Evolutionary conservation across 2,797 vertebrate species (phyloP).

Genomic region (Chaetodon trifasciatus): DNA sequence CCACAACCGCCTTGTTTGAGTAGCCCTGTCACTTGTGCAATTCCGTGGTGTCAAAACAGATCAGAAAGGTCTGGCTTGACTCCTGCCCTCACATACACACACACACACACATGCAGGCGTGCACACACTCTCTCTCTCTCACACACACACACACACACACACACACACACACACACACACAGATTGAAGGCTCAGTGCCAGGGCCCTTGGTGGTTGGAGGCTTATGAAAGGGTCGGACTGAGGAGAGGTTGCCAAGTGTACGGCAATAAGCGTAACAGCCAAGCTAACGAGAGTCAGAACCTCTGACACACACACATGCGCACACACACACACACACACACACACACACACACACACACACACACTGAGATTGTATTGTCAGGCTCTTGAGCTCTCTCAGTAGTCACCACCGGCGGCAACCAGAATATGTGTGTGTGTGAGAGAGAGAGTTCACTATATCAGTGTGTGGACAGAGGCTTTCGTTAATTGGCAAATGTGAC

Average conservation of each 20-base stretch:
- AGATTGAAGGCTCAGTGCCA: slow-evolving; percentile 79
- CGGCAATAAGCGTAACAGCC: slow-evolving; percentile 80
- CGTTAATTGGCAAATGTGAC: slow-evolving; percentile 86
- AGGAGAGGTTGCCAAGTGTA: slow-evolving; percentile 84
- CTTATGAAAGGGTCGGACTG: slow-evolving; percentile 83
- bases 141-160: slow-evolving; percentile 37
- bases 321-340: slow-evolving; percentile 52
- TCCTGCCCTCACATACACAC: slow-evolving; percentile 72
- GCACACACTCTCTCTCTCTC: slow-evolving; percentile 9
- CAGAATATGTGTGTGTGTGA: slow-evolving; percentile 16
- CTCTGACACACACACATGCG: slow-evolving; percentile 69
- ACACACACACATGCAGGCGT: slow-evolving; percentile 29
- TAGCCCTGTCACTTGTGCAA: slow-evolving; percentile 86
- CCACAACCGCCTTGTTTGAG: slow-evolving; percentile 82
- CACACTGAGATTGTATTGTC: slow-evolving; percentile 45
- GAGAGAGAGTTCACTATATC: slow-evolving; percentile 70
- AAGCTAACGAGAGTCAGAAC: slow-evolving; percentile 82
- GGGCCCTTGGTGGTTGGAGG: slow-evolving; percentile 84
- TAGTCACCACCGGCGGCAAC: slow-evolving; percentile 23
- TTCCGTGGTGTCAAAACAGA: slow-evolving; percentile 87
- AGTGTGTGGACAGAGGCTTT: slow-evolving; percentile 76
- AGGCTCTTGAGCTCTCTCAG: slow-evolving; percentile 29
- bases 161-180: slow-evolving; percentile 48
- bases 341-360: slow-evolving; percentile 52
- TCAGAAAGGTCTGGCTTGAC: slow-evolving; percentile 85